phyloP scores from a whole-genome alignment of 2,113 vertebrate genomes.

The Philantomba maxwellii region DNA sequence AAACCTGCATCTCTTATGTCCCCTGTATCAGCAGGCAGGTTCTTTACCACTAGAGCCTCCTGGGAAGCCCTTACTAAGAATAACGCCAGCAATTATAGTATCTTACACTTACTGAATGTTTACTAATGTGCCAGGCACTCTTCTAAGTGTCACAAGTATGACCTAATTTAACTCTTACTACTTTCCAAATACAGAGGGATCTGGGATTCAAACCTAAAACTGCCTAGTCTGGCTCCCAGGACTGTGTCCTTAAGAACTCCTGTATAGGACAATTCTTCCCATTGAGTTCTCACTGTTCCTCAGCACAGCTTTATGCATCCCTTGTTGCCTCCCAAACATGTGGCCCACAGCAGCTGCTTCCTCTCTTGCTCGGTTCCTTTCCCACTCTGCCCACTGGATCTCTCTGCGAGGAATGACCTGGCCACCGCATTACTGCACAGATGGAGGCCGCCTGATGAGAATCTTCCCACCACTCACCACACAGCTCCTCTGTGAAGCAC shows the following conservation, averaged over 20 bases:
- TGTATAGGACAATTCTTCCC: accelerated
- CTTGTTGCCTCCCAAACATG: neutral
- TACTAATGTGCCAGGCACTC: neutral
- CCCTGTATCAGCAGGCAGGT: neutral
- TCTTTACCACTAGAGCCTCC: neutral
- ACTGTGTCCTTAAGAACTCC: neutral
- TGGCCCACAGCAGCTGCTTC: neutral
- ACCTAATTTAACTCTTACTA: neutral
- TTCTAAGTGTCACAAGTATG: neutral
- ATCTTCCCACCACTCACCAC: neutral
- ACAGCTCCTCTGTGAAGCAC: no score
- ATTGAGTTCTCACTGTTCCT: neutral
- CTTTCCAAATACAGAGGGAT: neutral
- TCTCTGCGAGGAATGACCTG: accelerated
- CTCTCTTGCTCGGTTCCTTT: neutral
- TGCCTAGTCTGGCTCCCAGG: neutral
- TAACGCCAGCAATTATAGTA: neutral
- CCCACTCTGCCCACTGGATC: neutral
- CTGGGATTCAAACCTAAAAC: neutral
- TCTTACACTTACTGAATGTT: neutral
- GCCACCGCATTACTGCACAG: accelerated
- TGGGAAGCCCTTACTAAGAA: neutral
- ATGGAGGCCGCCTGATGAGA: neutral
- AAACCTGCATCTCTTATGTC: neutral
- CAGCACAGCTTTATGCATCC: neutral